Evolutionary conservation across 2,888 invertebrate genomes (phyloP).

Genomic region (Fragum sueziense): DNA sequence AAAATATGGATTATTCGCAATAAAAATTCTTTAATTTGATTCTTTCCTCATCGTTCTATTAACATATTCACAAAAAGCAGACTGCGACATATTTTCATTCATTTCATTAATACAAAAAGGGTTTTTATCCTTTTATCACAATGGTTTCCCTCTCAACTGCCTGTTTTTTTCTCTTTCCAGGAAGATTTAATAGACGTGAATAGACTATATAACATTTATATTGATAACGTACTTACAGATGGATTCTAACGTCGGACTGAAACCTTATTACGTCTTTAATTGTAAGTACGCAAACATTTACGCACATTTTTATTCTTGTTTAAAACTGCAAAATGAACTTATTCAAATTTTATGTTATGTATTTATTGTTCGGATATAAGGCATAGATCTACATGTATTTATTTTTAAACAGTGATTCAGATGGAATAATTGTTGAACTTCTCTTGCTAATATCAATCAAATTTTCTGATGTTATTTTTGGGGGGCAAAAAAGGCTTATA

Average conservation of each 20-base stretch:
- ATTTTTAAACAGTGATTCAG: no score
- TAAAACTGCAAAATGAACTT: slow-evolving; percentile 1
- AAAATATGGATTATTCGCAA: background rate
- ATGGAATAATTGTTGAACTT: no score
- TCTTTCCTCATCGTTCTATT: no score
- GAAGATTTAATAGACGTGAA: slow-evolving; percentile 56
- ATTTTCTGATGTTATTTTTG: no score
- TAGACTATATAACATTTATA: slow-evolving; percentile 55
- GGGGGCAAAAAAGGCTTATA: no score
- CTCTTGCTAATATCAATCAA: no score
- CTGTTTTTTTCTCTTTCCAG: slow-evolving; percentile 49
- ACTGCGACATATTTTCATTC: background rate
- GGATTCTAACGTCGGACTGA: slow-evolving; percentile 21
- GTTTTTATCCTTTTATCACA: background rate
- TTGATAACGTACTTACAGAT: slow-evolving; percentile 30
- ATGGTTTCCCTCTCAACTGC: background rate
- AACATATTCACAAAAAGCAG: background rate
- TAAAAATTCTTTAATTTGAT: background rate
- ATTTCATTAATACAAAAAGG: no score
- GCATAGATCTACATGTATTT: slow-evolving; percentile 14
- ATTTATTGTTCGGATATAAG: slow-evolving; percentile 4
- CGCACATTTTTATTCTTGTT: background rate
- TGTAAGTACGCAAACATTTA: slow-evolving; percentile 16
- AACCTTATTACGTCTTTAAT: slow-evolving; percentile 21
- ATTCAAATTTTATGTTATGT: slow-evolving; percentile 1